Evolutionary conservation across 2,888 invertebrate genomes (phyloP), one percentile per base, ranked within the genome.

Genomic region (Hypercompe scribonia): DNA sequence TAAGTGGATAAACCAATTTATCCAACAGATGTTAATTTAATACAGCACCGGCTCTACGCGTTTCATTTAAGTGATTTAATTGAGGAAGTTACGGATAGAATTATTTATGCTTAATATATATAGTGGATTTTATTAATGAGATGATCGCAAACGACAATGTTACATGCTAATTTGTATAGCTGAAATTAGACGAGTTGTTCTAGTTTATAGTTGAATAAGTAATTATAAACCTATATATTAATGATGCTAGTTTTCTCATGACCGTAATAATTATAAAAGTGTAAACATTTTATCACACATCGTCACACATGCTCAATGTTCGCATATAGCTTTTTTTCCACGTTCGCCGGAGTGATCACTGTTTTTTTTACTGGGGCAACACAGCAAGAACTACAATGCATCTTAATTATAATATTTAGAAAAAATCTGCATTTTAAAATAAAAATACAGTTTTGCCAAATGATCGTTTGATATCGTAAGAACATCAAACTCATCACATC

Each of bases 1-100:
- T 61, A 61, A 31, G 31, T 61, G 18, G 13, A 61, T 61, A 61
- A 61, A 61, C 31, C 31, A 61, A 61, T 61, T 31, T 65, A 65
- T n/a, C n/a, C n/a, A 36, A n/a, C n/a, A 36, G n/a, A 36, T 65
- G 65, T 65, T 65, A 67, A 67, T 67, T 67, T 28, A 67, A 31
- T 66, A 42, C 28, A 28, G 21, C 65, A 31, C 61, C 61, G 61
- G 61, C 39, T 65, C 46, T 42, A 46, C 66, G 46, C 66, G 18
- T 67, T 46, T 61, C 31, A 31, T 31, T 7, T n/a, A 31, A 61
- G 18, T 61, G 61, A 61, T 28, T 67, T 67, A 46, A 67, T 67
- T 67, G 46, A 42, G 66, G 66, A 67, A 31, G 66, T 46, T 21
- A 67, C 42, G 33, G 18, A 42, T 46, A 11, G 8, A 67, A 46